These are phyloP conservation scores for Mustelus asterias DNA, from an alignment of 2,113 vertebrate species.

Conservation along the genomic window DNA sequence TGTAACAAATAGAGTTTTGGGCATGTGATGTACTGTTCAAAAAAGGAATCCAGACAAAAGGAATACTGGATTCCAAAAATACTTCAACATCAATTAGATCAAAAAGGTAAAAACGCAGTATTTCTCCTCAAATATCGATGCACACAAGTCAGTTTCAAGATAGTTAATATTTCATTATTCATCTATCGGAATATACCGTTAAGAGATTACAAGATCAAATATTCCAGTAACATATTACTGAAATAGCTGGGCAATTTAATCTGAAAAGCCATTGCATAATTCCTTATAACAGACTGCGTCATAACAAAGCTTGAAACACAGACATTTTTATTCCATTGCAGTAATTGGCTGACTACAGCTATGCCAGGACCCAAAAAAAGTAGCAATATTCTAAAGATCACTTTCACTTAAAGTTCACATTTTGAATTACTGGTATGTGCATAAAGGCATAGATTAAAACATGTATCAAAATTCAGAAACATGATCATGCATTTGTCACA, in stretches of 20 bases:
- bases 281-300: not conserved
- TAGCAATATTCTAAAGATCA: not conserved
- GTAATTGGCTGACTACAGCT: not conserved
- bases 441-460: not conserved
- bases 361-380: not conserved
- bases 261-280: not conserved
- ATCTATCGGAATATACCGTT: not conserved
- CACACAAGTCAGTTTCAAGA: not conserved
- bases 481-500: not conserved
- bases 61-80: not conserved
- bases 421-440: not conserved
- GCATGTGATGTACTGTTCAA: not conserved
- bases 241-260: not conserved
- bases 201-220: not conserved
- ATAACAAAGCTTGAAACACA: not conserved
- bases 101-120: not conserved
- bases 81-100: not conserved
- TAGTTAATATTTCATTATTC: too few relatives aligned
- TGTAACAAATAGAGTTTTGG: not conserved
- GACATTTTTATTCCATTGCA: not conserved
- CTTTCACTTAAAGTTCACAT: not conserved
- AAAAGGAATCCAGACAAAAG: not conserved
- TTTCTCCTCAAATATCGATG: not conserved
- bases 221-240: not conserved
- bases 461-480: not conserved